Conservation (phyloP, 1,140 invertebrate species). For the Zaprionus africanus region DNA sequence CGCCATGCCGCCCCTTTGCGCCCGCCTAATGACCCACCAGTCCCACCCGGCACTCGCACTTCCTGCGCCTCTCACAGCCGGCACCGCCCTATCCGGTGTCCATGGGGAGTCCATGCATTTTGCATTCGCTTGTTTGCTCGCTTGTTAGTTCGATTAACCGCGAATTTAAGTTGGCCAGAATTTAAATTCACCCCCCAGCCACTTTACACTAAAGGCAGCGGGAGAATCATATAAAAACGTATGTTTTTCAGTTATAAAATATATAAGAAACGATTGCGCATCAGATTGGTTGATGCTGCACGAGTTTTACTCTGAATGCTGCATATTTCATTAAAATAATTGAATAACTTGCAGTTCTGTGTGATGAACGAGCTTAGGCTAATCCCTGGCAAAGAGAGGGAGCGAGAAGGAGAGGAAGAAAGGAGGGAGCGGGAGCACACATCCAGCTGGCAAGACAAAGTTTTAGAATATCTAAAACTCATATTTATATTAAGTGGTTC, state of each 20-base stretch:
- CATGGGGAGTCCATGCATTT: conserved; percentile 37
- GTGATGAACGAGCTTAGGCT: conserved; percentile 71
- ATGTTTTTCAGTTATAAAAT: too few species aligned
- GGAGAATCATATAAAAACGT: too few species aligned
- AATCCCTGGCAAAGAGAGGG: conserved; percentile 36
- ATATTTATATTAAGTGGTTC: conserved; percentile 59
- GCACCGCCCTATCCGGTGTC: conserved; percentile 32
- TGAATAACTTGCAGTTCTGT: conserved; percentile 74
- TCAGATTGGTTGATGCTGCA: too few species aligned
- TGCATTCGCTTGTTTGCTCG: conserved; percentile 64
- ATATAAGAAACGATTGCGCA: too few species aligned
- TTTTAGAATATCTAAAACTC: conserved; percentile 61
- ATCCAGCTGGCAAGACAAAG: conserved; percentile 30
- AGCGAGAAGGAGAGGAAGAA: neutral
- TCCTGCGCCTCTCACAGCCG: conserved; percentile 36
- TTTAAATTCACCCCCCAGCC: conserved; percentile 2
- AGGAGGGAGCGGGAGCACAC: neutral
- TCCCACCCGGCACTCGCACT: conserved; percentile 18
- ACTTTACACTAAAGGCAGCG: neutral
- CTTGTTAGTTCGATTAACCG: conserved; percentile 72
- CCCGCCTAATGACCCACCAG: conserved; percentile 38
- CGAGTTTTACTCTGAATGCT: conserved; percentile 15
- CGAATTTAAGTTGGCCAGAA: conserved; percentile 39
- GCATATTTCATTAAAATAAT: conserved; percentile 77
- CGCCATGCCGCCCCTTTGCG: too few species aligned